Conservation (phyloP, 2,797 vertebrate genomes). For the Paratrypauchen microcephalus region DNA sequence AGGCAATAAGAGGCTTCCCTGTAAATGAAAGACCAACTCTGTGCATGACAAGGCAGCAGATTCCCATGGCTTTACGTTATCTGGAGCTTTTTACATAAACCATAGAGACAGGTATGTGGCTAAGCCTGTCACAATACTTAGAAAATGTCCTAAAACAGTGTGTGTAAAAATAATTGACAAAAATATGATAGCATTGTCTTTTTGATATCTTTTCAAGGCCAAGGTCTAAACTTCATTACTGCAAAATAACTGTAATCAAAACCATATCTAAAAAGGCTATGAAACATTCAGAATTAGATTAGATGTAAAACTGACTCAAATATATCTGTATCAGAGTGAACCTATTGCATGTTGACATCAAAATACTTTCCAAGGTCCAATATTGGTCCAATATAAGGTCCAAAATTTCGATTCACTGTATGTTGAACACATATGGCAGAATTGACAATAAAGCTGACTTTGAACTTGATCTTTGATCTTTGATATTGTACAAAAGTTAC, state of each 20-base stretch:
- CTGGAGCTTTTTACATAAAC: constrained; percentile 20
- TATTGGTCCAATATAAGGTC: no score
- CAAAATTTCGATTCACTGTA: no score
- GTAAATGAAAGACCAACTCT: constrained; percentile 22
- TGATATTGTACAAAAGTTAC: no score
- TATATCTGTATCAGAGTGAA: neutral
- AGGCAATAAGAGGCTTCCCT: constrained; percentile 33
- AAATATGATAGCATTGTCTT: neutral
- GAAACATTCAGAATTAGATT: neutral
- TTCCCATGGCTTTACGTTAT: constrained; percentile 11
- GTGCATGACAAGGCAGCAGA: constrained; percentile 17
- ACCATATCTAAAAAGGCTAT: neutral
- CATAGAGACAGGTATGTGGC: constrained; percentile 5
- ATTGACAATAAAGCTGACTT: no score
- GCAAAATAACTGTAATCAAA: no score
- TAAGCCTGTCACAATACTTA: neutral
- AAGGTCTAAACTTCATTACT: neutral
- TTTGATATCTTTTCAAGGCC: neutral
- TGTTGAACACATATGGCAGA: no score
- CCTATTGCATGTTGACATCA: neutral
- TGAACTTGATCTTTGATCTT: no score
- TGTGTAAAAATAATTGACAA: neutral
- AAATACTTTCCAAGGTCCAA: neutral
- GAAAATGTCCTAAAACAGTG: no score
- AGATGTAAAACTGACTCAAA: neutral